Percentiles rank a stretch among this genome's conserved stretches.
These are phyloP conservation scores for Nannobrachium achirus DNA, from an alignment of 2,113 vertebrate genomes.

Conservation along the genomic window DNA sequence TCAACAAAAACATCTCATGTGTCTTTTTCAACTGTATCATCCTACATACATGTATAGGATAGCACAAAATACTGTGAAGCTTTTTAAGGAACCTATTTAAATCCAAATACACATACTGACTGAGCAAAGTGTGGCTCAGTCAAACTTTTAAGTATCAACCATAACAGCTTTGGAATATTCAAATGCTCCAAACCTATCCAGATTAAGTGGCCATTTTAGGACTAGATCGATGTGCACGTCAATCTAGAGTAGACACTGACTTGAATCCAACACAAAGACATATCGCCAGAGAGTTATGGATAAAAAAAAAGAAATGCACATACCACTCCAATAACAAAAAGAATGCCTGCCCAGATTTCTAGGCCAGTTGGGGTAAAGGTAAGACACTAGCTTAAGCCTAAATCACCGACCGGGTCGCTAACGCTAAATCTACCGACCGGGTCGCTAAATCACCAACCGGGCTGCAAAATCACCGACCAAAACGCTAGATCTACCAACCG, in stretches of 20 bases:
- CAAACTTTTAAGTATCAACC: constrained; percentile 33
- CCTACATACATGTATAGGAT: constrained; percentile 41
- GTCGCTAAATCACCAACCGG: too few relatives aligned
- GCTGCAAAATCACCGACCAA: too few relatives aligned
- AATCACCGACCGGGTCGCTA: too few relatives aligned
- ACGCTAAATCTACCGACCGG: too few relatives aligned
- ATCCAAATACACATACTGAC: constrained; percentile 45
- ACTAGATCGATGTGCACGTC: background rate
- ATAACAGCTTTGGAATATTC: constrained; percentile 2
- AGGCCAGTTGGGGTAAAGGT: background rate
- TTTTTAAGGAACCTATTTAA: constrained; percentile 27
- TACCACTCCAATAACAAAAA: background rate
- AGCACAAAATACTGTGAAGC: constrained; percentile 42
- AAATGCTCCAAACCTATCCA: background rate
- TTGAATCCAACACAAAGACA: background rate
- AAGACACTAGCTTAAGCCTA: background rate
- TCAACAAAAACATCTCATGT: constrained; percentile 50
- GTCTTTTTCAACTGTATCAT: constrained; percentile 46
- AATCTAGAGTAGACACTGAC: background rate
- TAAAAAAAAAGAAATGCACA: background rate
- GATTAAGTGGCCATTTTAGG: constrained; percentile 1
- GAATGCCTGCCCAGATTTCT: background rate
- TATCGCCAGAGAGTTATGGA: background rate
- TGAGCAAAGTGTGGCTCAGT: constrained; percentile 18
- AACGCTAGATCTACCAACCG: too few relatives aligned